Evolutionary conservation across 2,113 vertebrate species (phyloP), one percentile per base, ranked within the genome.

Genomic region (Cygnus buccinator): DNA sequence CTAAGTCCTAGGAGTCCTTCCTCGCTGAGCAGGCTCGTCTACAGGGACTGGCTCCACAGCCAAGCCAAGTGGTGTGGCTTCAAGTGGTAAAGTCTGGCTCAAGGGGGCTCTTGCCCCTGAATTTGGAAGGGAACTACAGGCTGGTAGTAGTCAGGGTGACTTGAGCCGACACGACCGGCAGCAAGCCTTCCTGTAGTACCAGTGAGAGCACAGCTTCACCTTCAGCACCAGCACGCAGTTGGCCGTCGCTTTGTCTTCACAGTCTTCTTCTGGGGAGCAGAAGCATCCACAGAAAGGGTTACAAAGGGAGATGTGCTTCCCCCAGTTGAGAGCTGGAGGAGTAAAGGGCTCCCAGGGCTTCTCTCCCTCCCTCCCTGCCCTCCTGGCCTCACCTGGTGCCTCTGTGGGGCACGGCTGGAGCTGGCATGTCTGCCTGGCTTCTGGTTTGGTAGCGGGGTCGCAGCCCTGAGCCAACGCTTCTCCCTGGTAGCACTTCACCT

Each of bases 121-220:
- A 67, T n/a, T 61, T 65, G 79, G 91, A 81, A 85, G 48, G 76
- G 46, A 77, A 67, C 16, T 2, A 29, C 0, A 1, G 65, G 41
- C 68, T 59, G 79, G 65, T 57, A 75, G 67, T 2, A 1, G 31
- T 97, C 95, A 97, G 61, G 93, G 89, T 10, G 89, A 88, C 57
- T 83, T 96, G 54, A 90, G 96, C 57, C 93, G 98, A 58, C 99
- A 99, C 6, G 98, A 98, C 92, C 97, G 78, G 94, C 98, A 99
- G 98, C 98, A 98, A 96, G 98, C 98, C 89, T 98, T 99, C 75
- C 98, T 98, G 96, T 98, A 98, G 98, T 98, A 98, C 98, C 98
- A 98, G 65, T 98, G 98, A 5, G 98, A 98, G 59, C 98, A 99
- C 87, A 99, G 98, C 86, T 99, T 99, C 97, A 99, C 98, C 96